A percentile compares a stretch with the other conserved stretches of the same genome.
Conservation (phyloP, 2,113 vertebrate genomes). For the Gambusia affinis region DNA sequence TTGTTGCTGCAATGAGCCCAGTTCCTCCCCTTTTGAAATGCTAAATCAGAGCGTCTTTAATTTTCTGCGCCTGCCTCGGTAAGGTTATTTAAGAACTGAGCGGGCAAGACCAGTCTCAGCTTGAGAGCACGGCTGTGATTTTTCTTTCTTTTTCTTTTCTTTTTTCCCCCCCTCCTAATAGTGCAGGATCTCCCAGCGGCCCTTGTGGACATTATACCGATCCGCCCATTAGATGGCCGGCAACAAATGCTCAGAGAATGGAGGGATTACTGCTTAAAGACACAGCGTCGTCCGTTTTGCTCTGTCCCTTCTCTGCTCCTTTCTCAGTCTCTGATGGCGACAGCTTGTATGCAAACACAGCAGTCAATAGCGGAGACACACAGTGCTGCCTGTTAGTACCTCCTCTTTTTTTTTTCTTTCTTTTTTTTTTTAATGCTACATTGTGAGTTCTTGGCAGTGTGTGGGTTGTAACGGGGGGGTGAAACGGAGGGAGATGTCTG, state of each 20-base stretch:
- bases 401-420: too few species aligned
- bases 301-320: constrained; percentile 15
- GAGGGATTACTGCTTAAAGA: constrained; percentile 80
- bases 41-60: constrained; percentile 64
- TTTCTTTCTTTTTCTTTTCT: constrained; percentile 44
- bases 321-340: constrained; percentile 29
- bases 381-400: constrained; percentile 11
- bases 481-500: constrained; percentile 32
- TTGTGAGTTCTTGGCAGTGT: constrained; percentile 35
- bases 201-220: constrained; percentile 78
- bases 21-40: constrained; percentile 73
- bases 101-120: constrained; percentile 42
- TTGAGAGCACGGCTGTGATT: constrained; percentile 51
- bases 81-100: constrained; percentile 51
- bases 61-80: constrained; percentile 52
- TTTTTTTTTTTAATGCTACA: constrained; percentile 12
- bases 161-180: constrained; percentile 32
- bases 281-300: constrained; percentile 64
- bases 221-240: constrained; percentile 76
- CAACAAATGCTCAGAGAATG: constrained; percentile 77
- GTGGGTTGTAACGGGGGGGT: constrained; percentile 16
- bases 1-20: constrained; percentile 62
- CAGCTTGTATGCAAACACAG: constrained; percentile 36
- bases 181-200: constrained; percentile 74
- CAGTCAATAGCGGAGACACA: constrained; percentile 29